Base-by-base conservation (phyloP, 2,113 vertebrate genomes). In the Antennarius striatus region DNA sequence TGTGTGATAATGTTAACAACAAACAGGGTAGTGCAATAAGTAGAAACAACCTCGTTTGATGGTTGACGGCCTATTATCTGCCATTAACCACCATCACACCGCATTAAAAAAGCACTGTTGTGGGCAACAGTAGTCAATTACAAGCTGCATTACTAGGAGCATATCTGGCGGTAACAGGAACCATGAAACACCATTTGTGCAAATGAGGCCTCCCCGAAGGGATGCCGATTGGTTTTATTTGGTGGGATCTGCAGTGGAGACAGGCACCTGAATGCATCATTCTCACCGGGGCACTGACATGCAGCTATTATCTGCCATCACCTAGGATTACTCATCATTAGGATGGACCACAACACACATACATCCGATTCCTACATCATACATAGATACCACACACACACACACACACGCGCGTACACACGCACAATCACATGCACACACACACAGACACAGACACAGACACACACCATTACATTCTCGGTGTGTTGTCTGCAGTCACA, bases 261-360 rank as follows among this genome's bases (percentile, higher is more conserved):
- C 55, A 52, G 54, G 30, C 55, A 75, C 67, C 58, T 76, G 79
- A 80, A 80, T 76, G 68, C 75, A 78, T 79, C 77, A 71, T 83
- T 49, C 55, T 77, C 63, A 39, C 56, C 47, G 14, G 42, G 4
- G 4, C 49, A 22, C 64, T 71, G 73, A 81, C 65, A 75, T 10
- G n/a, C 43, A 12, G 68, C 63, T 76, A 88, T 90, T 84, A 88
- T 78, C 70, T 63, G 42, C 75, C 77, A 82, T 84, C 86, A 84
- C 52, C 64, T 29, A 63, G 53, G 71, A 85, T 80, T 75, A 76
- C 75, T 83, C 80, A 84, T 79, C 83, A 81, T 75, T 86, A 83
- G 79, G 62, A 67, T 29, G 75, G 45, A 60, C 57, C 48, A 55
- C 1, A 43, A 63, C 47, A 36, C 52, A 58, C 62, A 56, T 16